Percentiles rank a stretch among this genome's conserved stretches.
Evolutionary conservation across 2,113 vertebrate genomes (phyloP).

Genomic region (Choloepus hoffmanni): DNA sequence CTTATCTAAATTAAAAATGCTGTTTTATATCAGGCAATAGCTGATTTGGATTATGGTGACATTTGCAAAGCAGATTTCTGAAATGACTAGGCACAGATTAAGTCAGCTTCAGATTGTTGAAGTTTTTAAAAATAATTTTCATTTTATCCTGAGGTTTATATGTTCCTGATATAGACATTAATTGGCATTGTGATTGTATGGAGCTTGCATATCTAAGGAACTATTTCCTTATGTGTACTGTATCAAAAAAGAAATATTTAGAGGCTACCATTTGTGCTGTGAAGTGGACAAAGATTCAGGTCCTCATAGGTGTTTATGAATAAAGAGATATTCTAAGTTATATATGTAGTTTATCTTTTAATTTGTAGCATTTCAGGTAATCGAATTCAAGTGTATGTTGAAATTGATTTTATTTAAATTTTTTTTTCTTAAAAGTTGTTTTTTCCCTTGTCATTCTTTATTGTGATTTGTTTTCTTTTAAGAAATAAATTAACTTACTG

Average conservation of each 20-base stretch:
- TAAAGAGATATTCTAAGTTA: constrained; percentile 9
- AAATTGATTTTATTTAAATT: background rate
- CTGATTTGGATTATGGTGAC: background rate
- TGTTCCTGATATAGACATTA: background rate
- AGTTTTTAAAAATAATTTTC: background rate
- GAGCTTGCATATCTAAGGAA: background rate
- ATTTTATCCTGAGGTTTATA: background rate
- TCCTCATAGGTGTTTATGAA: background rate
- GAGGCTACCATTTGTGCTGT: background rate
- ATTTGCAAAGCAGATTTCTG: background rate
- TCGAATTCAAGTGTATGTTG: background rate
- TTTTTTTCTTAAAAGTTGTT: background rate
- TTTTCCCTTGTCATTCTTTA: constrained; percentile 25
- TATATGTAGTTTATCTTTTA: constrained; percentile 18
- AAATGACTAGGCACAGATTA: background rate
- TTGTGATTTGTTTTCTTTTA: constrained; percentile 3
- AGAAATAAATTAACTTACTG: background rate
- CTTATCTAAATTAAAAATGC: background rate
- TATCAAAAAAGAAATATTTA: constrained; percentile 6
- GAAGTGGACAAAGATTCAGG: background rate
- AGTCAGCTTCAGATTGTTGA: background rate
- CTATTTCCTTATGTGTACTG: background rate
- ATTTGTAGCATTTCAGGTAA: background rate
- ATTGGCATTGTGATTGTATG: background rate
- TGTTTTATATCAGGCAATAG: background rate